These are phyloP conservation scores for Oryzias woworae DNA, from an alignment of 2,113 vertebrate species.

Conservation along the genomic window DNA sequence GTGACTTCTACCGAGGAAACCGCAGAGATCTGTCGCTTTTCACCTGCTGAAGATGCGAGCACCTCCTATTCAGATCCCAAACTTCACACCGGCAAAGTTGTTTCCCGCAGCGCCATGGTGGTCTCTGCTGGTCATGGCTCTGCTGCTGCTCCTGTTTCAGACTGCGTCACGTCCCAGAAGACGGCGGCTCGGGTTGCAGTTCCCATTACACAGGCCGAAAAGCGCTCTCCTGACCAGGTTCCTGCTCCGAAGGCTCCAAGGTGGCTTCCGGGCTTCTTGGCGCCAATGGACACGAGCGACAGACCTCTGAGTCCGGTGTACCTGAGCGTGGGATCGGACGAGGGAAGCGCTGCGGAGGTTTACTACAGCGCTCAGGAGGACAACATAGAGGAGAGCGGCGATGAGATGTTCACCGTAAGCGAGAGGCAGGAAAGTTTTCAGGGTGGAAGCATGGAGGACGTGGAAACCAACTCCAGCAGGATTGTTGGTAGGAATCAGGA, in stretches of 20 bases:
- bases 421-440: background rate
- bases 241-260: background rate
- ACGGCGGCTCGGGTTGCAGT: conserved; percentile 36
- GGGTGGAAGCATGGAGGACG: background rate
- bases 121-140: too few species aligned
- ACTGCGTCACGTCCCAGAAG: conserved; percentile 25
- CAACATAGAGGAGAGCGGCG: conserved; percentile 21
- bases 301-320: conserved; percentile 36
- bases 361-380: conserved; percentile 70
- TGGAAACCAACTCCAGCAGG: background rate
- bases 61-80: too few species aligned
- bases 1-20: too few species aligned
- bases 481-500: background rate
- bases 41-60: too few species aligned
- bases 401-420: conserved; percentile 6
- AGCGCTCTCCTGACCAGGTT: background rate
- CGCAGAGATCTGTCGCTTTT: too few species aligned
- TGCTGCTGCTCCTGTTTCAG: conserved; percentile 11
- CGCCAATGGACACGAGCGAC: background rate
- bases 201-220: conserved; percentile 20
- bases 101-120: too few species aligned
- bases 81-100: too few species aligned
- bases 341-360: conserved; percentile 47
- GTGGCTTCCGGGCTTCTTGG: background rate
- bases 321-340: conserved; percentile 59